Conservation (phyloP, 2,113 vertebrate genomes). For the Stercorarius parasiticus region DNA sequence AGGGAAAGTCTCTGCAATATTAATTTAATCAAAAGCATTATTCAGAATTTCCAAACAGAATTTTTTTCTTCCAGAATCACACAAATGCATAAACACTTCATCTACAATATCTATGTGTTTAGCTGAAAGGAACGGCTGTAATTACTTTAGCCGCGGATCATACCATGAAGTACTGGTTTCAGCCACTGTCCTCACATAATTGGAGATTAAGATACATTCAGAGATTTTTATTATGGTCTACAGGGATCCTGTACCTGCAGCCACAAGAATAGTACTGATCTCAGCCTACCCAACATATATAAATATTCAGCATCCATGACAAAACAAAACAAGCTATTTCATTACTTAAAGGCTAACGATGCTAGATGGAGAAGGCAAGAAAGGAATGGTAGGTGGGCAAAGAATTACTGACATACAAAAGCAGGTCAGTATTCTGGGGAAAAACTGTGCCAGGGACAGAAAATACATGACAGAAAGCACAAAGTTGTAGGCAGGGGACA, state of each 20-base stretch:
- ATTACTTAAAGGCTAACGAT: not conserved
- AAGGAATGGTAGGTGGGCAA: not conserved
- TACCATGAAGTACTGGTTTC: not conserved
- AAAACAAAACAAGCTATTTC: not conserved
- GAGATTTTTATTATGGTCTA: not conserved
- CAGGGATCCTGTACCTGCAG: not conserved
- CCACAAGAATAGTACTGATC: not conserved
- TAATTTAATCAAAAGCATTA: conserved; percentile 18
- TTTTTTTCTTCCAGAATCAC: not conserved
- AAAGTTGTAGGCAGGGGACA: not conserved
- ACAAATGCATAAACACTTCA: not conserved
- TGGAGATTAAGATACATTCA: not conserved
- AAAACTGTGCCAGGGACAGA: not conserved
- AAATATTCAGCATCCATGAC: not conserved
- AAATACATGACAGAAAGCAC: not conserved
- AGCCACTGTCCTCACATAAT: not conserved
- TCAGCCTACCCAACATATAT: not conserved
- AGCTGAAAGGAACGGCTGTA: not conserved
- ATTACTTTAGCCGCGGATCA: not conserved
- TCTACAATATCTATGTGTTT: not conserved
- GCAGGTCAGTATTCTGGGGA: not conserved
- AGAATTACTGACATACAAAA: not conserved
- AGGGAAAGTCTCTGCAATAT: not conserved
- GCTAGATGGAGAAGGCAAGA: not conserved
- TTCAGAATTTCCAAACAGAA: conserved; percentile 16